Evolutionary conservation across 2,888 invertebrate species (phyloP), one percentile per base, ranked within the genome.

Genomic region (Caenorhabditis zanzibari): DNA sequence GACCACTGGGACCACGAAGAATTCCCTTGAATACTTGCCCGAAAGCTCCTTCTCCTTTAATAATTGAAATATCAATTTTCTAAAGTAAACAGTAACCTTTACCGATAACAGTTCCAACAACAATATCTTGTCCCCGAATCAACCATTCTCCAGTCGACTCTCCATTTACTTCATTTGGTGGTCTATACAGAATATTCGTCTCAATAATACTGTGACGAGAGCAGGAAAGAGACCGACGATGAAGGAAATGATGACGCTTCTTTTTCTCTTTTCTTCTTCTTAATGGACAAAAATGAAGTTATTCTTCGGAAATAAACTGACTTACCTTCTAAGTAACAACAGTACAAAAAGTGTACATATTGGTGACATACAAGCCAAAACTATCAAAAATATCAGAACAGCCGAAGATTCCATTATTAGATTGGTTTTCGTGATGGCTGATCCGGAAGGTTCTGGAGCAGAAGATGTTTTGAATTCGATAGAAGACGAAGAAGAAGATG

Each of bases 21-120:
- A 94, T 94, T 0, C 95, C 95, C 24, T 94, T 94, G 90, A 95
- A 95, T 0, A 96, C 96, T 58, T 94, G 94, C 0, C 96, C 96
- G 92, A 96, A 96, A 9, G 95, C 95, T 0, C 96, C 96, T 87
- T 95, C 95, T 0, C 95, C 96, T 86, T 95, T 94, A 82, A 73
- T 14, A n/a, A 9, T 61, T 22, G 38, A 63, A 61, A 32, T 56
- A 32, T 19, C 5, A 2, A 10, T 44, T 44, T 14, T 14, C 16
- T 5, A 44, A 44, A 41, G 41, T 32, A 6, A 35, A 35, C 3
- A 52, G 32, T 6, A 32, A 32, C 7, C 3, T 7, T 16, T 5
- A 88, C 89, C 90, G 12, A 86, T 86, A 16, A 88, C 86, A 26
- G 84, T 63, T 22, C 89, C 89, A 9, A 88, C 85, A 5, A 81